Percentiles rank a stretch among this genome's conserved stretches.
Evolutionary conservation across 2,888 invertebrate species (phyloP).

Genomic region (Octodonta nipae): DNA sequence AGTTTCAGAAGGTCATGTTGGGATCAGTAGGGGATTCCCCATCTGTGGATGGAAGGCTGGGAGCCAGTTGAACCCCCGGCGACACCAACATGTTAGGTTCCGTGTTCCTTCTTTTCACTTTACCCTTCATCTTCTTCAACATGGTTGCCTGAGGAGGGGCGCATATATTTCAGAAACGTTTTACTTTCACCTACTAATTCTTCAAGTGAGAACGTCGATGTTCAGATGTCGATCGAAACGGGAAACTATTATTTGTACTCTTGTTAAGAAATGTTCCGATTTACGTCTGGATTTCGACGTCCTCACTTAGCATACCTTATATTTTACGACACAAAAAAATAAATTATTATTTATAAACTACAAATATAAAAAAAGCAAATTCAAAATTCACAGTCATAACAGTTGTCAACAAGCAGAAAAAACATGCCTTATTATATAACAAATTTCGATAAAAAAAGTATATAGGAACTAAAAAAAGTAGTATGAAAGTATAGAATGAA

Average conservation of each 20-base stretch:
- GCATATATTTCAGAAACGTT: too few species aligned
- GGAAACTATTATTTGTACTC: too few species aligned
- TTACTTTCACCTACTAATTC: too few species aligned
- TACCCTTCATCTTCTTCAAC: conserved; percentile 95
- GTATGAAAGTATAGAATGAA: conserved; percentile 15
- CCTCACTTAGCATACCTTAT: too few species aligned
- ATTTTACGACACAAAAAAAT: too few species aligned
- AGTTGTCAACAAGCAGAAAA: not conserved
- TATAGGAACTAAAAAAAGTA: conserved; percentile 12
- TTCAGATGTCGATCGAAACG: too few species aligned
- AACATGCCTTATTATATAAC: not conserved
- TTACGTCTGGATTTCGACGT: too few species aligned
- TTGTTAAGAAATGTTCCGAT: too few species aligned
- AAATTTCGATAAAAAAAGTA: conserved; percentile 9
- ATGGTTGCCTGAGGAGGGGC: conserved; percentile 84
- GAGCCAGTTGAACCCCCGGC: conserved; percentile 37
- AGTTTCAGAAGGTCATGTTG: conserved; percentile 34
- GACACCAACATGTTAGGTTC: conserved; percentile 62
- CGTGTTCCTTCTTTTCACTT: conserved; percentile 92
- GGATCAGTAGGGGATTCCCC: conserved; percentile 37
- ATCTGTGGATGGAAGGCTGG: conserved; percentile 37
- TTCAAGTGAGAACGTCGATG: too few species aligned
- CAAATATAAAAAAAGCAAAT: too few species aligned
- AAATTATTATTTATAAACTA: conserved; percentile 9
- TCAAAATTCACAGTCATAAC: conserved; percentile 1